Percentiles rank a stretch among this genome's conserved stretches.
Evolutionary conservation across 2,113 vertebrate genomes (phyloP).

Genomic region (Nibea albiflora): DNA sequence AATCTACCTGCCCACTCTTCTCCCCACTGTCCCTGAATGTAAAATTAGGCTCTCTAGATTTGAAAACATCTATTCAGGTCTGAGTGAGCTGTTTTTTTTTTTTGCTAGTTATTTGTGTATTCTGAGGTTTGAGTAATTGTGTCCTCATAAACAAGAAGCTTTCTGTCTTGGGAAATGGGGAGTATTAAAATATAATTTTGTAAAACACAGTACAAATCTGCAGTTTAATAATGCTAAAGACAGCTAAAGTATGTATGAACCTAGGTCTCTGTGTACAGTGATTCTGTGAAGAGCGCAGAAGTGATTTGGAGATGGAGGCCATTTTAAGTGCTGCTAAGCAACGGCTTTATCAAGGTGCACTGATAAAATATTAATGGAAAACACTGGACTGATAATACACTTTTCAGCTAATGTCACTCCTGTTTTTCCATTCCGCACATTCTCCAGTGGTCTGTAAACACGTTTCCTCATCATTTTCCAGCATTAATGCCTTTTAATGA

Average conservation of each 20-base stretch:
- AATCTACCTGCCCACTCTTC: background rate
- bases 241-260: background rate
- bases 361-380: constrained; percentile 66
- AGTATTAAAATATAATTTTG: background rate
- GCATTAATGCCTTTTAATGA: background rate
- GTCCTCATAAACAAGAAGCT: background rate
- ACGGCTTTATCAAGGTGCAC: constrained; percentile 43
- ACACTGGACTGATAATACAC: constrained; percentile 60
- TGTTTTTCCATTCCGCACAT: constrained; percentile 14
- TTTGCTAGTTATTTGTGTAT: background rate
- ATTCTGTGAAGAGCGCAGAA: constrained; percentile 17
- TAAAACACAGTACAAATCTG: background rate
- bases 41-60: constrained; percentile 7
- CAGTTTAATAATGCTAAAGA: background rate
- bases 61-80: background rate
- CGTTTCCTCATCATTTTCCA: background rate
- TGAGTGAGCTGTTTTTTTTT: background rate
- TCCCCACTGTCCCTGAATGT: background rate
- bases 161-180: background rate
- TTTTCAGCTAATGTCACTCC: constrained; percentile 44
- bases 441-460: constrained; percentile 18
- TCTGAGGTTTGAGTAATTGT: background rate
- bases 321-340: constrained; percentile 69
- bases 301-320: constrained; percentile 43
- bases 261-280: background rate